Base-by-base conservation (phyloP, 2,113 vertebrate genomes). In the Grammomys dolichurus region DNA sequence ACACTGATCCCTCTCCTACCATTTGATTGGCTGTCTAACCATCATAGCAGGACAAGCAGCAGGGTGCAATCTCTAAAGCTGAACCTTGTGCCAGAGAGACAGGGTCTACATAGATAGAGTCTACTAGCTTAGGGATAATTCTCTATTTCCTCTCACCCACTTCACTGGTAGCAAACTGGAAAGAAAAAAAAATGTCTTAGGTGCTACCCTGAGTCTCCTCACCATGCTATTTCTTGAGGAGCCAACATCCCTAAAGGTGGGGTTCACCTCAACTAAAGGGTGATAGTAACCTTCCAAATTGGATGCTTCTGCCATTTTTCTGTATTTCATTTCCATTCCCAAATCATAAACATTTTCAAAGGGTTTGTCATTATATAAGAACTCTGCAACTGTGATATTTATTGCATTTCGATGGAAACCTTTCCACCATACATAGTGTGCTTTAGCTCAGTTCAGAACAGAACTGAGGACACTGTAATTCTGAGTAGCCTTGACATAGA, bases 331-430 rank as follows among this genome's bases (percentile, higher is more conserved):
- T 72, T 93, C 56, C 22, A 40, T 2, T 87, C 43, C 17, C 90
- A 48, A 85, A 48, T 88, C 26, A 93, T 24, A 93, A 51, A 58
- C 12, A 69, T 63, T 91, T 54, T 70, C 46, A 40, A 95, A 84
- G 89, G 75, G 80, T 56, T 63, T 89, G 46, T 48, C 54, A 82
- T 95, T 65, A 77, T 1, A n/a, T 81, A 87, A 96, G 73, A 94
- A 70, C 43, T 63, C 84, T 46, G 20, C 54, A 75, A 5, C 0
- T 63, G 56, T 69, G 91, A 93, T 40, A 9, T 48, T 87, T 51
- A 40, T 56, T 92, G 8, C 63, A 31, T 82, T 77, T 65, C 63
- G n/a, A 73, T 36, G 46, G 22, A 0, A 43, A 10, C 1, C 22
- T 48, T 54, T 40, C 54, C 1, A 33, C 12, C 12, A 77, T 54